phyloP scores from a whole-genome alignment of 2,797 vertebrate species.

The Tiaroga cobitis region DNA sequence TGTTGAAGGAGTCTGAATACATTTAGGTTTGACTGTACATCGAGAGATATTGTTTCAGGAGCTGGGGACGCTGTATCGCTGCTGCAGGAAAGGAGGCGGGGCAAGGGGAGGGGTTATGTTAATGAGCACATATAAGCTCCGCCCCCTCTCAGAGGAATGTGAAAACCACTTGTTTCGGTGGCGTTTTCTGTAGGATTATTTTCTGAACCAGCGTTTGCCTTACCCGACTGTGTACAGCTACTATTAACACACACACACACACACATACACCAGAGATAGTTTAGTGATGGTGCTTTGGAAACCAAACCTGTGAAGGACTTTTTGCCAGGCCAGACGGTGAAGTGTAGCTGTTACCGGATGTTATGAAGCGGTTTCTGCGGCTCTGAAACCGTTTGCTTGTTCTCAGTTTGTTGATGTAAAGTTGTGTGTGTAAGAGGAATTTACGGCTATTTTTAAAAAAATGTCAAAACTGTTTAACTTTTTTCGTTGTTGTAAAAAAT shows the following conservation, averaged over 20 bases:
- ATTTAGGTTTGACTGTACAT: not conserved
- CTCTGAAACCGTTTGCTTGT: conserved; percentile 76
- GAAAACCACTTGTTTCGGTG: not conserved
- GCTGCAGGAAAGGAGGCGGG: not conserved
- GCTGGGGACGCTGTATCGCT: not conserved
- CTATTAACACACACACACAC: conserved; percentile 65
- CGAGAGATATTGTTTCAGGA: not conserved
- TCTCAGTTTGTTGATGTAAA: conserved; percentile 81
- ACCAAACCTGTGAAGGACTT: conserved; percentile 84
- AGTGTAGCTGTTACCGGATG: conserved; percentile 76
- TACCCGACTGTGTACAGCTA: conserved; percentile 74
- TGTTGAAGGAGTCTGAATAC: too few relatives aligned
- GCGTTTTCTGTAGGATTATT: conserved; percentile 74
- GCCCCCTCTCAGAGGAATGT: conserved; percentile 71
- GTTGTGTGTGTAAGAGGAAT: conserved; percentile 94
- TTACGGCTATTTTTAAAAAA: conserved; percentile 94
- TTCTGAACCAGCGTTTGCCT: conserved; percentile 83
- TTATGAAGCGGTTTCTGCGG: conserved; percentile 62
- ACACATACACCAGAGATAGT: too few relatives aligned
- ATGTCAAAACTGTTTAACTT: conserved; percentile 89
- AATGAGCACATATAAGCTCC: conserved; percentile 37
- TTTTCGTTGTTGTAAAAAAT: conserved; percentile 90
- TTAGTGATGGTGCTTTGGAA: conserved; percentile 32
- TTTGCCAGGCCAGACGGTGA: conserved; percentile 57
- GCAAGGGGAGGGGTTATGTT: not conserved